Base-by-base conservation (phyloP, 2,113 vertebrate species). In the Lophura nycthemera region DNA sequence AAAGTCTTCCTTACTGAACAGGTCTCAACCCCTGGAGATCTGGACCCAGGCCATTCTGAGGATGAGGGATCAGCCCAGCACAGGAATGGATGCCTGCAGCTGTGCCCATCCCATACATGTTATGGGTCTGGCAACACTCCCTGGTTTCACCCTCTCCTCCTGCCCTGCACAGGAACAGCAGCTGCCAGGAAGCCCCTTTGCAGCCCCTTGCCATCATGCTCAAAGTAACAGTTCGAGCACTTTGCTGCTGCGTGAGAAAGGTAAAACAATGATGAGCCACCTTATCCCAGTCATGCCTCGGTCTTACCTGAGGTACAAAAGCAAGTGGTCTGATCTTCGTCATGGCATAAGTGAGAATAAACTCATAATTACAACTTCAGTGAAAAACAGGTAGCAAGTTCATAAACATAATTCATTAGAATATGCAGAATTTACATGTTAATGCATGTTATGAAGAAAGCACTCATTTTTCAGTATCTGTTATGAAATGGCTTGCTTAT, bases 121-220 rank as follows among this genome's bases (percentile, higher is more conserved):
- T 50, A 24, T 27, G 19, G 22, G 5, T 74, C 38, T 86, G 73
- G 65, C 32, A 64, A 50, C 60, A 10, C 34, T 10, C 13, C 32
- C 0, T 63, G n/a, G 11, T 61, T 50, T 86, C 4, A 1, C 0
- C 1, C 30, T 10, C 3, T 61, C 19, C 30, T 42, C 43, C 45
- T 30, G 71, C 2, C 2, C 56, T 3, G 3, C 11, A 4, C 8
- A 0, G 25, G 8, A 12, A 4, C 13, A 30, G 61, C 32, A 69
- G 47, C 30, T 34, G 12, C 10, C 27, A 1, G 0, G 25, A 36
- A 45, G 30, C 12, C 32, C 48, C 27, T 38, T 38, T 63, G 60
- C 60, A 61, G 34, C 59, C 34, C 59, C 34, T 36, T 24, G 22
- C 22, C 34, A 61, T 22, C 9, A 6, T 38, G 24, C 21, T 16